These are phyloP conservation scores for Cheilosia vulpina DNA, from an alignment of 2,888 invertebrate species.

Conservation along the genomic window DNA sequence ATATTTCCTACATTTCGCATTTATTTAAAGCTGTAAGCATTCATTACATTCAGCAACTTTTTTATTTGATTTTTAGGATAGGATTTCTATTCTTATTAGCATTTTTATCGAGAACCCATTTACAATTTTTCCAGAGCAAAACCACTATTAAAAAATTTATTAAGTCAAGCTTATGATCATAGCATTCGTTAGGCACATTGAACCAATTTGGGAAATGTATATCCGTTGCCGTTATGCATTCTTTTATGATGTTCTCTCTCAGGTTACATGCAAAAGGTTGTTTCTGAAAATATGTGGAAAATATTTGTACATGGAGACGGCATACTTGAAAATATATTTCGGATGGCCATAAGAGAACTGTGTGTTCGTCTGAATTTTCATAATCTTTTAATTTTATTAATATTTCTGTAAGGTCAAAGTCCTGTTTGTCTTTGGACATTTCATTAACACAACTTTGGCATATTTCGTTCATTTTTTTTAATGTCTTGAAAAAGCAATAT, in stretches of 20 bases:
- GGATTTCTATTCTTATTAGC: neutral
- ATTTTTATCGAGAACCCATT: neutral
- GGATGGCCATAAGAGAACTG: too few species aligned
- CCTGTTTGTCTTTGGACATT: constrained; percentile 12
- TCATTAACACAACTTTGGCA: constrained; percentile 10
- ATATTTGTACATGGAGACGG: too few species aligned
- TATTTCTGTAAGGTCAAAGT: neutral
- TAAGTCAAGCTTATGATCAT: neutral
- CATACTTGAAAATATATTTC: too few species aligned
- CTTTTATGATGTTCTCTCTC: too few species aligned
- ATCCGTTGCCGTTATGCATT: neutral
- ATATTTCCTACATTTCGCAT: neutral
- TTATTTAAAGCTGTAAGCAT: neutral
- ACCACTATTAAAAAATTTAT: neutral
- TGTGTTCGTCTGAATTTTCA: too few species aligned
- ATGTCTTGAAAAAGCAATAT: constrained; percentile 30
- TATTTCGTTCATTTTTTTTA: constrained; percentile 12
- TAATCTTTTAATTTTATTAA: too few species aligned
- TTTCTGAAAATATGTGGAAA: too few species aligned
- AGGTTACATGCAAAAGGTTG: too few species aligned
- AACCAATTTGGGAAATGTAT: constrained; percentile 1
- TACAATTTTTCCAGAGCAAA: neutral
- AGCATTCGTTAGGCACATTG: neutral
- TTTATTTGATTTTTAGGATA: neutral
- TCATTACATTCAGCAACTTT: neutral